A percentile compares a stretch with the other conserved stretches of the same genome.
These are phyloP conservation scores for Varanus komodoensis DNA, from an alignment of 2,113 vertebrate genomes.

Conservation along the genomic window DNA sequence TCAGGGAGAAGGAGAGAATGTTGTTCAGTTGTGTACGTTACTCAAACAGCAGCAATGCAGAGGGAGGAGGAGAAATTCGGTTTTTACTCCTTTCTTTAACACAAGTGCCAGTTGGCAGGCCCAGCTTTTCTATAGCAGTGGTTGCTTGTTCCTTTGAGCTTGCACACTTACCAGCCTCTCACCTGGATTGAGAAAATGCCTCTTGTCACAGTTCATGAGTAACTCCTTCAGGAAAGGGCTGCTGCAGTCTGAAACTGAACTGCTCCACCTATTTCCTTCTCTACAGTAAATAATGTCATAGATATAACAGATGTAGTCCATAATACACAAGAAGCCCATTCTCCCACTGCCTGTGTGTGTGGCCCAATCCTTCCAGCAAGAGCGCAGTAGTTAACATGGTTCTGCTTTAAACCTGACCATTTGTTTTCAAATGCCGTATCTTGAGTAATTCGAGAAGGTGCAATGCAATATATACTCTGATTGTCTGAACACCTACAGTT, in stretches of 20 bases:
- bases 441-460: neutral
- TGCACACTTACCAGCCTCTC: neutral
- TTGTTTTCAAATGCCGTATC: neutral
- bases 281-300: conserved; percentile 24
- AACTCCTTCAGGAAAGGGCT: neutral
- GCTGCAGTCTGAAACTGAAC: conserved; percentile 10
- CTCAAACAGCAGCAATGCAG: neutral
- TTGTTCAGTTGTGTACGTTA: neutral
- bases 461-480: neutral
- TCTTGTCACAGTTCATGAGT: neutral
- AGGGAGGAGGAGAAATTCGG: neutral
- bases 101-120: neutral
- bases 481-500: neutral
- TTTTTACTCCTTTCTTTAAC: neutral
- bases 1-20: neutral
- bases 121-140: neutral
- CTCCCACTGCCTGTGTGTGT: neutral
- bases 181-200: neutral
- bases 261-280: conserved; percentile 17
- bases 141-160: neutral
- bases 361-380: neutral
- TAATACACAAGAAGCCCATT: neutral
- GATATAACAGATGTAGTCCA: neutral
- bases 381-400: neutral
- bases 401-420: neutral